Conservation (phyloP, 2,888 invertebrate genomes). For the Eupsilia transversa region DNA sequence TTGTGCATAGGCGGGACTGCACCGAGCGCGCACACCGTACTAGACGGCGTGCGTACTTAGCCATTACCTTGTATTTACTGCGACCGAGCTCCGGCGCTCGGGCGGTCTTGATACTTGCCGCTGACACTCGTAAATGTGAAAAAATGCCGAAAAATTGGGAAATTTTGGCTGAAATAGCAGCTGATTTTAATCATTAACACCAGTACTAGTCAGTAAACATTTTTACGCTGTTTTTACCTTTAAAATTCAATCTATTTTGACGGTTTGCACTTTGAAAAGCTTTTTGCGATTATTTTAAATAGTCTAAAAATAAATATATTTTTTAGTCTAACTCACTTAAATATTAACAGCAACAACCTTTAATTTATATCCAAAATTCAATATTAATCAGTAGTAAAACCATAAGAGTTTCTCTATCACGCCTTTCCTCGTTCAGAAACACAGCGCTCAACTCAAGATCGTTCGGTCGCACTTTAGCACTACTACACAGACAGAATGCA, state of each 20-base stretch:
- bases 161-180: not conserved
- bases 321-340: not conserved
- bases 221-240: not conserved
- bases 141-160: not conserved
- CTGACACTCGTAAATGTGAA: conserved; percentile 23
- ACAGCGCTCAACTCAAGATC: conserved; percentile 67
- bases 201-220: not conserved
- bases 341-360: not conserved
- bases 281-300: not conserved
- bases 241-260: not conserved
- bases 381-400: conserved; percentile 3
- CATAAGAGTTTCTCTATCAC: conserved; percentile 14
- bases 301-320: not conserved
- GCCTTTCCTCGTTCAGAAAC: conserved; percentile 42
- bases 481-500: conserved; percentile 84
- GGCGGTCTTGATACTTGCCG: conserved; percentile 82
- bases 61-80: conserved; percentile 91
- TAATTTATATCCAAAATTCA: not conserved
- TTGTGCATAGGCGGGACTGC: conserved; percentile 91
- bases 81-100: conserved; percentile 77
- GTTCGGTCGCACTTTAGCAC: conserved; percentile 74
- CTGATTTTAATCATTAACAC: not conserved
- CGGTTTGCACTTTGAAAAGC: not conserved
- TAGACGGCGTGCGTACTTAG: conserved; percentile 90
- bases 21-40: conserved; percentile 90